These are phyloP conservation scores for Drosophila watanabei DNA, from an alignment of 1,140 invertebrate genomes.

Conservation along the genomic window DNA sequence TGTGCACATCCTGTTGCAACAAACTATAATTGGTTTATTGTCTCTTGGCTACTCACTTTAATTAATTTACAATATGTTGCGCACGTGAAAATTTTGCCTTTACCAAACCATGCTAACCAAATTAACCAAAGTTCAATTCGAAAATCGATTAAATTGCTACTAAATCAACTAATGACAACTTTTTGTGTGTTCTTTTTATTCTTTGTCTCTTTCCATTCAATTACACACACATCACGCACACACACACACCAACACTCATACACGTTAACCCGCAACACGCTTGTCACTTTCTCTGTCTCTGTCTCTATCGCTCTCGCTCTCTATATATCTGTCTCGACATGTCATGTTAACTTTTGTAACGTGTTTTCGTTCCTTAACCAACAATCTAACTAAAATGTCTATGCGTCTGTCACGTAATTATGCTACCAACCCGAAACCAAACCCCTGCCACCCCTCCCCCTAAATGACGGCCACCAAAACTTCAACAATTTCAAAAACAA, in stretches of 20 bases:
- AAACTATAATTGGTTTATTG: slow-evolving; percentile 18
- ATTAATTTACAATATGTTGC: slow-evolving; percentile 21
- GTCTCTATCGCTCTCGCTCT: slow-evolving; percentile 14
- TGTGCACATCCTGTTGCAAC: slow-evolving; percentile 31
- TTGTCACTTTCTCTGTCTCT: slow-evolving; percentile 39
- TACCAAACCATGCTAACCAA: slow-evolving; percentile 37
- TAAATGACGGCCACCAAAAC: slow-evolving; percentile 31
- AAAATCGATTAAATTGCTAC: slow-evolving; percentile 61
- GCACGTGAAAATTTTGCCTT: slow-evolving; percentile 35
- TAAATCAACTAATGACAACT: slow-evolving; percentile 73
- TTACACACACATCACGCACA: slow-evolving; percentile 55
- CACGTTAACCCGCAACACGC: slow-evolving; percentile 35
- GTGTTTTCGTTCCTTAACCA: slow-evolving; percentile 63
- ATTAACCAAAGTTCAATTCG: slow-evolving; percentile 35
- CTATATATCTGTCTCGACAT: slow-evolving; percentile 27
- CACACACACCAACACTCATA: slow-evolving; percentile 25
- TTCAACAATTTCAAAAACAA: slow-evolving; percentile 39
- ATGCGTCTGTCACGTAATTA: slow-evolving; percentile 66
- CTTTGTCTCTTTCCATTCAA: slow-evolving; percentile 82
- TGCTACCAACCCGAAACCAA: slow-evolving; percentile 38
- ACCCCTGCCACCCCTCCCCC: slow-evolving; percentile 20
- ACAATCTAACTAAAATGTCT: slow-evolving; percentile 58
- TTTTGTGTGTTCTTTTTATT: slow-evolving; percentile 78
- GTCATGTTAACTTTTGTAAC: slow-evolving; percentile 66
- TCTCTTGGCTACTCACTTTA: slow-evolving; percentile 10